These are phyloP conservation scores for Silurus glanis DNA, from an alignment of 2,113 vertebrate genomes.

Conservation along the genomic window DNA sequence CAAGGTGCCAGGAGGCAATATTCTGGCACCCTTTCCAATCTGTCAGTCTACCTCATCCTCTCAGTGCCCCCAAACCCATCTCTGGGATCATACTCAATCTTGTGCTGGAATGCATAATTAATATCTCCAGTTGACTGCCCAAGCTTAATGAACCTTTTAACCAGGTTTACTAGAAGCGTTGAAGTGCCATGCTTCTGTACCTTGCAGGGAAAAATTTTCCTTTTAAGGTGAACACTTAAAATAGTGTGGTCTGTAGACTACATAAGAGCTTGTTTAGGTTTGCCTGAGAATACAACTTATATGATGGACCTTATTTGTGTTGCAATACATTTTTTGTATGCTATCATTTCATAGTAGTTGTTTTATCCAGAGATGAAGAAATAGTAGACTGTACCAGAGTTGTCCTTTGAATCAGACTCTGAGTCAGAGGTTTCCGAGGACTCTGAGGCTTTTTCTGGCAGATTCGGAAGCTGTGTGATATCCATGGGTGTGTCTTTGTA, in stretches of 20 bases:
- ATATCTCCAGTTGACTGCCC: slow-evolving; percentile 46
- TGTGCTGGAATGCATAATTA: slow-evolving; percentile 51
- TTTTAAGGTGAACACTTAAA: neutral
- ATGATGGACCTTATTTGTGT: neutral
- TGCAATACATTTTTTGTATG: neutral
- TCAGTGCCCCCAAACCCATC: slow-evolving; percentile 35
- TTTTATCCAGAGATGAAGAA: neutral
- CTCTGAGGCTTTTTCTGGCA: slow-evolving; percentile 94
- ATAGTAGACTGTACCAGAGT: slow-evolving; percentile 80
- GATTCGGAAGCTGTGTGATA: slow-evolving; percentile 91
- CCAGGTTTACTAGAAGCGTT: slow-evolving; percentile 35
- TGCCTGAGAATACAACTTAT: neutral
- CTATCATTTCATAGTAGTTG: neutral
- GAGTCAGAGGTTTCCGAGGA: slow-evolving; percentile 96
- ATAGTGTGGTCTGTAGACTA: neutral
- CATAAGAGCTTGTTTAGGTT: neutral
- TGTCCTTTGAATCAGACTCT: slow-evolving; percentile 97
- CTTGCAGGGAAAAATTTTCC: neutral
- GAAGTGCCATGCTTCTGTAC: neutral
- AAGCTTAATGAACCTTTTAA: slow-evolving; percentile 50
- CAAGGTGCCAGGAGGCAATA: slow-evolving; percentile 48
- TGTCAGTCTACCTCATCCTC: slow-evolving; percentile 47
- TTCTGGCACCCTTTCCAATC: slow-evolving; percentile 51
- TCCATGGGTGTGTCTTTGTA: slow-evolving; percentile 98
- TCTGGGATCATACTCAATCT: slow-evolving; percentile 49